A percentile compares a stretch with the other conserved stretches of the same genome.
These are phyloP conservation scores for Melipona quadrifasciata DNA, from an alignment of 1,140 invertebrate species.

Conservation along the genomic window DNA sequence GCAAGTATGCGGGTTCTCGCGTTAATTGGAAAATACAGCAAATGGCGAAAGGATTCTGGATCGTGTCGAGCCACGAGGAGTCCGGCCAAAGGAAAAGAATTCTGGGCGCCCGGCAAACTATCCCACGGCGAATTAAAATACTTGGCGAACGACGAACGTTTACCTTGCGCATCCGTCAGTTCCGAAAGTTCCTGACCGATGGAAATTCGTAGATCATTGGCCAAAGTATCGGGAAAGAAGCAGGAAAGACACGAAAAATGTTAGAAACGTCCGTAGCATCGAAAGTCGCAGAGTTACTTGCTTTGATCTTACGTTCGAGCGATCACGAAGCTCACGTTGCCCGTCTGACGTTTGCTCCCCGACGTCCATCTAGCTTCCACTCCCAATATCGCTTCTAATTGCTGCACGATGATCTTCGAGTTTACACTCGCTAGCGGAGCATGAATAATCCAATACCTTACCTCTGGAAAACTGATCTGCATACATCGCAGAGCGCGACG, in stretches of 20 bases:
- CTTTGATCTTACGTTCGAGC: background rate
- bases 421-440: background rate
- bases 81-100: constrained; percentile 11
- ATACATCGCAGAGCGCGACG: too few species aligned
- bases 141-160: constrained; percentile 1
- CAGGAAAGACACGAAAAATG: background rate
- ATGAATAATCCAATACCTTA: constrained; percentile 4
- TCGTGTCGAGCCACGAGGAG: background rate
- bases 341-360: background rate
- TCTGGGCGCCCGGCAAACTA: constrained; percentile 2
- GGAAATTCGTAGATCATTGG: background rate
- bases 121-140: constrained; percentile 24
- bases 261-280: background rate
- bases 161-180: background rate
- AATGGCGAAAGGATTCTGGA: background rate
- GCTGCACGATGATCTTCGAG: background rate
- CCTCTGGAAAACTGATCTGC: background rate
- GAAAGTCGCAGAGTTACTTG: too few species aligned
- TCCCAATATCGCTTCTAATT: background rate
- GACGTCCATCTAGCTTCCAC: background rate
- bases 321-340: background rate
- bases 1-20: background rate
- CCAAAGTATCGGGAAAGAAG: background rate
- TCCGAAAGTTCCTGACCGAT: background rate
- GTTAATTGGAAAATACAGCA: constrained; percentile 34